A percentile compares a stretch with the other conserved stretches of the same genome.
Evolutionary conservation across 2,113 vertebrate species (phyloP).

Genomic region (Alligator sinensis): DNA sequence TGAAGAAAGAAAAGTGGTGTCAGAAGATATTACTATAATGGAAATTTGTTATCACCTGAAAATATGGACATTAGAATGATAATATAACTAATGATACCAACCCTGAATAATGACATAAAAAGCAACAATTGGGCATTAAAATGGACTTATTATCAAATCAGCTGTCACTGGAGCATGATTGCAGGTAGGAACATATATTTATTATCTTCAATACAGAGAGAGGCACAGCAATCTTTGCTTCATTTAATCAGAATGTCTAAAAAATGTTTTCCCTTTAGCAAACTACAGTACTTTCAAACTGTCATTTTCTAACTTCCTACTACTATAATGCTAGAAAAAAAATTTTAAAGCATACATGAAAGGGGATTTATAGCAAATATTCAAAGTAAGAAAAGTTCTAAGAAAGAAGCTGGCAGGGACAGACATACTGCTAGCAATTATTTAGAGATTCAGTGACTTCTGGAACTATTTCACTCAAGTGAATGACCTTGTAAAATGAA

Average conservation of each 20-base stretch:
- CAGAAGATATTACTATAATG: not conserved
- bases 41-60: constrained; percentile 12
- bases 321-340: not conserved
- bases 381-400: not conserved
- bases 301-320: not conserved
- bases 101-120: constrained; percentile 33
- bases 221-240: not conserved
- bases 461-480: not conserved
- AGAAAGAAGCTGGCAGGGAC: not conserved
- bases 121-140: not conserved
- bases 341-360: not conserved
- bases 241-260: not conserved
- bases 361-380: not conserved
- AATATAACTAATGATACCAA: constrained; percentile 12
- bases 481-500: not conserved
- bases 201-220: not conserved
- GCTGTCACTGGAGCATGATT: not conserved
- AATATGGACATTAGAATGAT: not conserved
- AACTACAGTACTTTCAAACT: not conserved
- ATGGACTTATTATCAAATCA: not conserved
- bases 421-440: not conserved
- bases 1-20: constrained; percentile 4
- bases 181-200: not conserved
- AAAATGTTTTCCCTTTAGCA: not conserved
- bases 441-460: not conserved